These are phyloP conservation scores for Megalopta genalis DNA, from an alignment of 1,140 invertebrate genomes.

Conservation along the genomic window DNA sequence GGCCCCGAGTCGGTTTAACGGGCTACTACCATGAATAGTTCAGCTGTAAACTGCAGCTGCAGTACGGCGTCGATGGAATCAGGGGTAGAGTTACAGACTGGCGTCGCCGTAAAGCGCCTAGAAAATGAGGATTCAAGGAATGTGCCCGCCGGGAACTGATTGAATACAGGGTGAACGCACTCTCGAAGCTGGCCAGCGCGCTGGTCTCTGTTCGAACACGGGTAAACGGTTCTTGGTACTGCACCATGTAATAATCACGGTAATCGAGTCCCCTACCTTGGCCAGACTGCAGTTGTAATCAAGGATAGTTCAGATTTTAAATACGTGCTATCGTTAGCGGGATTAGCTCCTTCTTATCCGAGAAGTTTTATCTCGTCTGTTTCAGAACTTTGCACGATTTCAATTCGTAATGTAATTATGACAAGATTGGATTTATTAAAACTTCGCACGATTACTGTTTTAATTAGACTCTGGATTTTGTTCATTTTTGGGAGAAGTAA, in stretches of 20 bases:
- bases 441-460: too few species aligned
- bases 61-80: not conserved
- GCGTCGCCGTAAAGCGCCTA: not conserved
- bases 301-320: too few species aligned
- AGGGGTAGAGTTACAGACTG: not conserved
- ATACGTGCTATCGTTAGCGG: too few species aligned
- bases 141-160: not conserved
- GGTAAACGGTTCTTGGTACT: not conserved
- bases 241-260: not conserved
- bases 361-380: too few species aligned
- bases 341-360: too few species aligned
- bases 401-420: too few species aligned
- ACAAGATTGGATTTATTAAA: too few species aligned
- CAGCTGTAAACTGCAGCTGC: not conserved
- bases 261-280: not conserved
- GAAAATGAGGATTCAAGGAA: conserved; percentile 2
- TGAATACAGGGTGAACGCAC: not conserved
- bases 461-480: too few species aligned
- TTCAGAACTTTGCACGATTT: too few species aligned
- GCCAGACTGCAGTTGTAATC: too few species aligned
- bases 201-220: not conserved
- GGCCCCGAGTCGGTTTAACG: not conserved
- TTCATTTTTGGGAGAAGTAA: too few species aligned
- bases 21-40: not conserved
- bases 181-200: not conserved